Percentiles rank a stretch among this genome's conserved stretches.
Evolutionary conservation across 1,140 invertebrate species (phyloP).

Genomic region (Procambarus virginalis): DNA sequence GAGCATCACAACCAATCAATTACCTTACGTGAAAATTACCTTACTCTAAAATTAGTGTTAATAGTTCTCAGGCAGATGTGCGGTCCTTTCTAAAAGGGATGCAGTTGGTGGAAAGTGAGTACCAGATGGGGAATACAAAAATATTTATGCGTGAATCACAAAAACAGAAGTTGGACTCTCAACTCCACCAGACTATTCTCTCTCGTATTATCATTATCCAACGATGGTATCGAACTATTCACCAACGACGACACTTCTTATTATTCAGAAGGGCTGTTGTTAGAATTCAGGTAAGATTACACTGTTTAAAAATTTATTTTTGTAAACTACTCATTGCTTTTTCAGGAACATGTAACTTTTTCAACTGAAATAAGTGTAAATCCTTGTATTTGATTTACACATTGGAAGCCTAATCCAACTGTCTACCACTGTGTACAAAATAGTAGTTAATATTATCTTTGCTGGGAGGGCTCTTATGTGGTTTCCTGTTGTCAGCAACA

Average conservation of each 20-base stretch:
- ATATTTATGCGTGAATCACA: slow-evolving; percentile 96
- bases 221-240: slow-evolving; percentile 89
- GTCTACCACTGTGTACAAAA: no score
- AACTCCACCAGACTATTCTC: slow-evolving; percentile 95
- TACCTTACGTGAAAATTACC: no score
- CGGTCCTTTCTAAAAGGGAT: slow-evolving; percentile 85
- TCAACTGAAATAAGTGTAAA: no score
- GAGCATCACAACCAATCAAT: no score
- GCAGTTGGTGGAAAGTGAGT: slow-evolving; percentile 90
- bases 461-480: no score
- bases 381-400: no score
- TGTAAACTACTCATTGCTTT: no score
- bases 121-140: slow-evolving; percentile 92
- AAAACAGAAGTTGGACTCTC: slow-evolving; percentile 92
- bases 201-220: slow-evolving; percentile 93
- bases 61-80: slow-evolving; percentile 85
- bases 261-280: slow-evolving; percentile 83
- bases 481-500: no score
- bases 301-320: background rate
- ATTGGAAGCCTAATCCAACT: no score
- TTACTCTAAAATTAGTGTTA: background rate
- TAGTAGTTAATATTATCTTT: no score
- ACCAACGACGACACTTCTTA: slow-evolving; percentile 86
- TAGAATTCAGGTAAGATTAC: slow-evolving; percentile 80
- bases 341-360: no score